These are phyloP conservation scores for Crematogaster levior DNA, from an alignment of 2,888 invertebrate species.

Conservation along the genomic window DNA sequence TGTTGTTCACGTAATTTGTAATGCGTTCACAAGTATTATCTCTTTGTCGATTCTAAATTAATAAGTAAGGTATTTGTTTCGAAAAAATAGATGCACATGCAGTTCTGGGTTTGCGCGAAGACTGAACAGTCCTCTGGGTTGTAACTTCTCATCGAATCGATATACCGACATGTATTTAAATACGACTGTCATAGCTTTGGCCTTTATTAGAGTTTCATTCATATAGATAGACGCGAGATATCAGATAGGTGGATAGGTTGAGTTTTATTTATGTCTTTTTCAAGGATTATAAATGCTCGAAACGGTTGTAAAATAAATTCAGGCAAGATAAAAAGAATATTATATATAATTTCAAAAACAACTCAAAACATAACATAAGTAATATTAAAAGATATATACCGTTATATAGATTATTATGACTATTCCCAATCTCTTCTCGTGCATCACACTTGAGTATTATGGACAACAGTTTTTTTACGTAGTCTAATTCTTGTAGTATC, in stretches of 20 bases:
- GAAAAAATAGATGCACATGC: neutral
- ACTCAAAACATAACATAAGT: neutral
- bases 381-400: neutral
- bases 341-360: no score
- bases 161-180: neutral
- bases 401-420: no score
- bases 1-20: neutral
- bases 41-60: neutral
- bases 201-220: conserved; percentile 27
- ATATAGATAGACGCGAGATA: neutral
- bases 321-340: neutral
- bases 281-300: neutral
- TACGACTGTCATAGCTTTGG: neutral
- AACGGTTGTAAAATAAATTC: neutral
- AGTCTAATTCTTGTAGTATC: neutral
- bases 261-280: neutral
- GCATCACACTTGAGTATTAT: neutral
- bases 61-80: neutral
- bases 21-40: neutral
- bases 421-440: neutral
- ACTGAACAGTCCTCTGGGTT: conserved; percentile 5
- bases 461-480: neutral
- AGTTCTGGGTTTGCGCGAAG: neutral
- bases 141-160: conserved; percentile 10
- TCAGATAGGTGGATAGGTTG: neutral